Conservation (phyloP, 2,888 invertebrate genomes). For the Koerneria pararmatus region DNA sequence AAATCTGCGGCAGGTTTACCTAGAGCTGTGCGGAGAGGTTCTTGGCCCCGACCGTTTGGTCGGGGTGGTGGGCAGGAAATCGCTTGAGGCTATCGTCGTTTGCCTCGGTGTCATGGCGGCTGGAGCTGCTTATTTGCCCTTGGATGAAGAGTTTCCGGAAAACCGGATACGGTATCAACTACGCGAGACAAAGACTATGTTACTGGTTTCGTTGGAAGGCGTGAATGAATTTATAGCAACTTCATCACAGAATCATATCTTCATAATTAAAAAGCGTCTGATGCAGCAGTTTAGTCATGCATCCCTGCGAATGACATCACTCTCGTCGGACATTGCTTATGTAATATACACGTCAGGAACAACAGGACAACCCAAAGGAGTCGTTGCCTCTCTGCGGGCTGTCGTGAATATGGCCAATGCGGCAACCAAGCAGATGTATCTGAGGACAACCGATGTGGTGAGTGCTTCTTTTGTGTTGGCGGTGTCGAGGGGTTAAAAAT, state of each 20-base stretch:
- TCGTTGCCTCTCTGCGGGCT: slow-evolving; percentile 34
- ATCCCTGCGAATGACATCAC: too few species aligned
- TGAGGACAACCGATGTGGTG: slow-evolving; percentile 16
- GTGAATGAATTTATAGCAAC: too few species aligned
- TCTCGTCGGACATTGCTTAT: slow-evolving; percentile 38
- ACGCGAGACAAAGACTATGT: too few species aligned
- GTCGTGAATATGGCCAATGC: slow-evolving; percentile 37
- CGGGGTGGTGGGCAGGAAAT: slow-evolving; percentile 30
- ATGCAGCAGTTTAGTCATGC: too few species aligned
- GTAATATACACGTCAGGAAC: slow-evolving; percentile 57
- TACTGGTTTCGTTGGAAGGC: too few species aligned
- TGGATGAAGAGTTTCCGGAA: slow-evolving; percentile 73
- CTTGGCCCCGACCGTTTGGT: slow-evolving; percentile 38
- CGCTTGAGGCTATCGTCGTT: slow-evolving; percentile 22
- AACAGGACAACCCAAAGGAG: slow-evolving; percentile 52
- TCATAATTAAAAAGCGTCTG: too few species aligned
- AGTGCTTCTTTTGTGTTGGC: too few species aligned
- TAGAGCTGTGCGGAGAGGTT: slow-evolving; percentile 24
- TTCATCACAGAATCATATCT: too few species aligned
- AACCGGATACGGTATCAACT: slow-evolving; percentile 69
- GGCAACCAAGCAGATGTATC: slow-evolving; percentile 18
- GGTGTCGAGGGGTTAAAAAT: too few species aligned
- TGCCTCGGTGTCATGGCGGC: slow-evolving; percentile 74
- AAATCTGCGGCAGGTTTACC: slow-evolving; percentile 13
- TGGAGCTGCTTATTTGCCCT: slow-evolving; percentile 79